A percentile compares a stretch with the other conserved stretches of the same genome.
Evolutionary conservation across 2,888 invertebrate species (phyloP).

Genomic region (Homarus gammarus): DNA sequence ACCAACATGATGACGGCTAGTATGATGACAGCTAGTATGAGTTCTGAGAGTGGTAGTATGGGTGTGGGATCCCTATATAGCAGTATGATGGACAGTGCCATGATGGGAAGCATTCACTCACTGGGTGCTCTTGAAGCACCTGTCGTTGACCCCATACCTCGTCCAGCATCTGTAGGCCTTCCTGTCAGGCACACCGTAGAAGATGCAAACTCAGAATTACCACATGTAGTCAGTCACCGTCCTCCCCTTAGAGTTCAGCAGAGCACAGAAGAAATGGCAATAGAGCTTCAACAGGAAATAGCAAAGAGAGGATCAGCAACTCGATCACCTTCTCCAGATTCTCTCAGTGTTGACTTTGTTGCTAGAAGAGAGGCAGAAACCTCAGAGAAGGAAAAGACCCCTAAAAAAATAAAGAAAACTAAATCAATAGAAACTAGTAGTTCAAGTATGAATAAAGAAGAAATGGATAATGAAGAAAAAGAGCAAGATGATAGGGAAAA

Average conservation of each 20-base stretch:
- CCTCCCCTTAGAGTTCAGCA: conserved; percentile 32
- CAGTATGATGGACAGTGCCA: conserved; percentile 68
- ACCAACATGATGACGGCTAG: conserved; percentile 73
- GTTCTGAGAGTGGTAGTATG: conserved; percentile 72
- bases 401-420: background rate
- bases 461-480: conserved; percentile 70
- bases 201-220: conserved; percentile 14
- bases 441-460: conserved; percentile 65
- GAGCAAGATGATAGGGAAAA: conserved; percentile 71
- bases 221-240: background rate
- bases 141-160: conserved; percentile 59
- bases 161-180: conserved; percentile 63
- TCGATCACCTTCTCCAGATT: conserved; percentile 70
- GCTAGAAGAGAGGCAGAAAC: conserved; percentile 33
- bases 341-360: conserved; percentile 62
- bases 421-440: conserved; percentile 31
- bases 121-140: conserved; percentile 37
- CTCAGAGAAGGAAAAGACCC: background rate
- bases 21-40: conserved; percentile 71
- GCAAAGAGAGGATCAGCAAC: conserved; percentile 46
- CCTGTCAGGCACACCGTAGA: conserved; percentile 53
- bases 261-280: conserved; percentile 47
- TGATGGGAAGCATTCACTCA: conserved; percentile 67
- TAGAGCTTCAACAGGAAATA: conserved; percentile 51
- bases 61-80: conserved; percentile 66